These are phyloP conservation scores for Aphelenchoides bicaudatus DNA, from an alignment of 2,888 invertebrate genomes.

Conservation along the genomic window DNA sequence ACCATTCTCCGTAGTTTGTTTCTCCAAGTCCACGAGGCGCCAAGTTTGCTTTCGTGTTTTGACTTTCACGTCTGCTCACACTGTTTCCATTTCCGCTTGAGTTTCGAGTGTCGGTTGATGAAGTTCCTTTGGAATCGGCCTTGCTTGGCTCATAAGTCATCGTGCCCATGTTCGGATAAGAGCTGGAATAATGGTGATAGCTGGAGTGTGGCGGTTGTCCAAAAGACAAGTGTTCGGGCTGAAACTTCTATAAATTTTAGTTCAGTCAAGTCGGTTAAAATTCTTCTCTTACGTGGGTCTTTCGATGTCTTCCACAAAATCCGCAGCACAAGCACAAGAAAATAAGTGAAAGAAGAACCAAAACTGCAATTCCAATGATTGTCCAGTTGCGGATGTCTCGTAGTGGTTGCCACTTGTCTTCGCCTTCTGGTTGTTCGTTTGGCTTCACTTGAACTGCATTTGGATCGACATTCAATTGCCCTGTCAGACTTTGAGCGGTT, in stretches of 20 bases:
- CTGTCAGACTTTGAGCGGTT: conserved; percentile 23
- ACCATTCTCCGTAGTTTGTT: conserved; percentile 59
- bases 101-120: conserved; percentile 8
- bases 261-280: conserved; percentile 1
- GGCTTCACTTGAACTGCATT: conserved; percentile 21
- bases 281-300: conserved; percentile 30
- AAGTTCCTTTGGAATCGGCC: conserved; percentile 19
- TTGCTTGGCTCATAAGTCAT: conserved; percentile 16
- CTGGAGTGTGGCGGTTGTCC: conserved; percentile 13
- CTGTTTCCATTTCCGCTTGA: background rate
- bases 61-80: background rate
- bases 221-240: conserved; percentile 21
- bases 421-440: conserved; percentile 20
- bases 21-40: conserved; percentile 54
- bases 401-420: conserved; percentile 29
- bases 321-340: conserved; percentile 31
- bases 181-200: conserved; percentile 13
- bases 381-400: conserved; percentile 23
- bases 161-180: conserved; percentile 6
- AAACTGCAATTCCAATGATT: conserved; percentile 24
- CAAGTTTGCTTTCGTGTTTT: conserved; percentile 6
- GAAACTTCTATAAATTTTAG: conserved; percentile 10
- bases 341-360: conserved; percentile 25
- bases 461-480: conserved; percentile 25
- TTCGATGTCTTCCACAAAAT: conserved; percentile 31